phyloP scores from a whole-genome alignment of 2,888 invertebrate genomes.

The Cantharis rufa region DNA sequence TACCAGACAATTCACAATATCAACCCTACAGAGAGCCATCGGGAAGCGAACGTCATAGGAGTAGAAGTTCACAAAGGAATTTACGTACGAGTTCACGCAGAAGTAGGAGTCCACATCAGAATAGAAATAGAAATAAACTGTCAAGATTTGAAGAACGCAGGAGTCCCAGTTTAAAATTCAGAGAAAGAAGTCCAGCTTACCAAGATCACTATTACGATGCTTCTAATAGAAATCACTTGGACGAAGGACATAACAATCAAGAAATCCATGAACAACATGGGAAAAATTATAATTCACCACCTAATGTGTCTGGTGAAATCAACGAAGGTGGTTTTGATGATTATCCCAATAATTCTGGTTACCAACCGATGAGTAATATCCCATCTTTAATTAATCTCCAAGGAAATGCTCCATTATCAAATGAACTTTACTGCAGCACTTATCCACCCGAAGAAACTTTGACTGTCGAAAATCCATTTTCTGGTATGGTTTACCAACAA shows the following conservation, averaged over 20 bases:
- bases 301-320: background rate
- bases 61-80: background rate
- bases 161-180: background rate
- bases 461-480: background rate
- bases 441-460: background rate
- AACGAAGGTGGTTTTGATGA: background rate
- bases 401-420: background rate
- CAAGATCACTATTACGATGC: background rate
- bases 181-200: background rate
- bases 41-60: background rate
- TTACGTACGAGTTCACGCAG: background rate
- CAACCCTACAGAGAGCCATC: background rate
- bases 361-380: background rate
- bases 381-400: background rate
- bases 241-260: background rate
- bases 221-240: background rate
- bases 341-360: background rate
- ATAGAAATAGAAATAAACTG: background rate
- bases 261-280: too few species aligned
- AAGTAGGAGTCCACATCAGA: background rate
- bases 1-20: background rate
- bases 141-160: slow-evolving; percentile 1
- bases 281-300: background rate
- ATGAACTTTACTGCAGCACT: background rate
- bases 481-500: background rate